Conservation (phyloP, 1,140 invertebrate species). For the Bombus impatiens region DNA sequence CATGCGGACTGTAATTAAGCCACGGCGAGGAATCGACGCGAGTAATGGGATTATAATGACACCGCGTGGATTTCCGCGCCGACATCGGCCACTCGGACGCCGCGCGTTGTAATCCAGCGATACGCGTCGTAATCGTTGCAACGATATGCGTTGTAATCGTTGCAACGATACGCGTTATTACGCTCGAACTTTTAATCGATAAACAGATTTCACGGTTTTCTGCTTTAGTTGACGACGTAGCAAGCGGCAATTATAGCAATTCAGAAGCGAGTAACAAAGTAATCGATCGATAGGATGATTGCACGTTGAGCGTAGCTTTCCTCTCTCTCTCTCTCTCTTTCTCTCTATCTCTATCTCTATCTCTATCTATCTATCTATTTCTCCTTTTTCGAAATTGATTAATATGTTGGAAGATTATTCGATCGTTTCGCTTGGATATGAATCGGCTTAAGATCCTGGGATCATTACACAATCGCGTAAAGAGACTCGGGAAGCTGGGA, state of each 20-base stretch:
- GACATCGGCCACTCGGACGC: conserved; percentile 22
- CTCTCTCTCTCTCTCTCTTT: too few relatives aligned
- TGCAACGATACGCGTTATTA: conserved; percentile 35
- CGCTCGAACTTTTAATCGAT: conserved; percentile 35
- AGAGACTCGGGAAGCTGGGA: background rate
- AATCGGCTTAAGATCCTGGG: background rate
- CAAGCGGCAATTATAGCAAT: background rate
- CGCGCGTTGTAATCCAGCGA: too few relatives aligned
- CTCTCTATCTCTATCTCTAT: too few relatives aligned
- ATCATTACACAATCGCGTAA: background rate
- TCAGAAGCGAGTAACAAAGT: too few relatives aligned
- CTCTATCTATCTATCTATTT: too few relatives aligned
- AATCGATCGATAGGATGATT: background rate
- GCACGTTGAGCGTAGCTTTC: too few relatives aligned
- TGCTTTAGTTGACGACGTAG: background rate
- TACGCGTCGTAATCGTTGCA: conserved; percentile 6
- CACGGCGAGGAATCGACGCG: conserved; percentile 8
- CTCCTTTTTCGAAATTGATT: background rate
- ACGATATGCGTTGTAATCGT: conserved; percentile 29
- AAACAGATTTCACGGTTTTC: conserved; percentile 40
- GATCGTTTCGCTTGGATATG: background rate
- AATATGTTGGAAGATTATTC: background rate
- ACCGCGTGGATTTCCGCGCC: conserved; percentile 24
- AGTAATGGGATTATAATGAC: conserved; percentile 64
- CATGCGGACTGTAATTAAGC: conserved; percentile 42